A percentile compares a stretch with the other conserved stretches of the same genome.
These are phyloP conservation scores for Guaruba guarouba DNA, from an alignment of 2,113 vertebrate species.

Conservation along the genomic window DNA sequence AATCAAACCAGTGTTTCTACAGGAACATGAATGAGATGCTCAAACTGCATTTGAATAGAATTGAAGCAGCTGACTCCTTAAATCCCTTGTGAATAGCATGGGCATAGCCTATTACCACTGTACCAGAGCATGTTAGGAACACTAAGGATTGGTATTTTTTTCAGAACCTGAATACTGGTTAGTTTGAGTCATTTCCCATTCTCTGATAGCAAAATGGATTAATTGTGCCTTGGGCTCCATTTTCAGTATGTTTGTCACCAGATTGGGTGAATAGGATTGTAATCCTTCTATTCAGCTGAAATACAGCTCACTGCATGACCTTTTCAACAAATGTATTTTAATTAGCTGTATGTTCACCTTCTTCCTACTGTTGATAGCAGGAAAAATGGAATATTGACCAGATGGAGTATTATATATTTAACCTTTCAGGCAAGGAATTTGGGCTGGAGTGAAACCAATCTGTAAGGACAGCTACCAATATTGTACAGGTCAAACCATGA, in stretches of 20 bases:
- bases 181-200: slow-evolving; percentile 19
- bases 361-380: slow-evolving; percentile 56
- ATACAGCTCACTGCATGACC: slow-evolving; percentile 70
- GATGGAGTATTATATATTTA: slow-evolving; percentile 59
- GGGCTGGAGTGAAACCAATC: slow-evolving; percentile 48
- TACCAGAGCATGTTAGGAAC: not conserved
- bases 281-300: slow-evolving; percentile 73
- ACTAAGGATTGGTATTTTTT: not conserved
- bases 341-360: slow-evolving; percentile 65
- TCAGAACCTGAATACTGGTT: not conserved
- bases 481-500: slow-evolving; percentile 46
- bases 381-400: slow-evolving; percentile 56
- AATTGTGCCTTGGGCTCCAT: slow-evolving; percentile 20
- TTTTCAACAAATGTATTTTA: slow-evolving; percentile 73
- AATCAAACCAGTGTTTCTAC: slow-evolving; percentile 23
- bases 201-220: slow-evolving; percentile 42
- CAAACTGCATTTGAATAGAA: slow-evolving; percentile 6
- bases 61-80: slow-evolving; percentile 1
- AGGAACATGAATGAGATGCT: not conserved
- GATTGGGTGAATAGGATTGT: slow-evolving; percentile 55
- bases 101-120: not conserved
- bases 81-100: not conserved
- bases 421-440: slow-evolving; percentile 65
- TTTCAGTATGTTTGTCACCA: slow-evolving; percentile 56
- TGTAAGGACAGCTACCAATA: slow-evolving; percentile 51